Percentiles rank a stretch among this genome's conserved stretches.
Conservation (phyloP, 1,140 invertebrate genomes). For the Heliothis subflexa region DNA sequence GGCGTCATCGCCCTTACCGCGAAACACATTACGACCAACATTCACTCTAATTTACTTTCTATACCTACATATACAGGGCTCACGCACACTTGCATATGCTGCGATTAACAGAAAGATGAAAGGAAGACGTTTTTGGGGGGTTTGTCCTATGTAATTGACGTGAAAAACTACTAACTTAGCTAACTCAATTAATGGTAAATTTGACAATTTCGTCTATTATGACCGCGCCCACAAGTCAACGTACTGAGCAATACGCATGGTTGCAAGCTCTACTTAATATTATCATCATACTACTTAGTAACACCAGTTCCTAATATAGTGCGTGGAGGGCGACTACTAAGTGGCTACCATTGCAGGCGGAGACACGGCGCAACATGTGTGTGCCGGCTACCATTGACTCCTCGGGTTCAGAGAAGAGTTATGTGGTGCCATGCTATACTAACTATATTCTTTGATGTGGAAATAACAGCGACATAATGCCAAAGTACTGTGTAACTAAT, state of each 20-base stretch:
- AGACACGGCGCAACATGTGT: conserved; percentile 16
- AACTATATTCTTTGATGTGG: too few species aligned
- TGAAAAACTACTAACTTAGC: too few species aligned
- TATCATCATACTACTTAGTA: background rate
- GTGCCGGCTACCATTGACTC: background rate
- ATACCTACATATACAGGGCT: background rate
- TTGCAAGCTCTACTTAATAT: too few species aligned
- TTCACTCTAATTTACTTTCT: background rate
- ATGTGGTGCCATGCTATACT: too few species aligned
- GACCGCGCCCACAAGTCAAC: too few species aligned
- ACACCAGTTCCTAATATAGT: background rate
- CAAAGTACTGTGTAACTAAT: too few species aligned
- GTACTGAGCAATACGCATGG: too few species aligned
- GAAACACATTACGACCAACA: conserved; percentile 21
- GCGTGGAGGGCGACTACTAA: background rate
- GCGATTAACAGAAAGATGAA: background rate
- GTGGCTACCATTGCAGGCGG: conserved; percentile 1
- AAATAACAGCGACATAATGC: too few species aligned
- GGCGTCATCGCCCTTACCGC: conserved; percentile 14
- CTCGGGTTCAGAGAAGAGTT: background rate
- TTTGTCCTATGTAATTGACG: too few species aligned
- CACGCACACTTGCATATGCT: background rate
- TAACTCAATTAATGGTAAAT: too few species aligned
- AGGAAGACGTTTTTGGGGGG: too few species aligned
- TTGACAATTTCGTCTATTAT: too few species aligned